phyloP scores from a whole-genome alignment of 2,113 vertebrate species.

The Laticauda laticaudata region DNA sequence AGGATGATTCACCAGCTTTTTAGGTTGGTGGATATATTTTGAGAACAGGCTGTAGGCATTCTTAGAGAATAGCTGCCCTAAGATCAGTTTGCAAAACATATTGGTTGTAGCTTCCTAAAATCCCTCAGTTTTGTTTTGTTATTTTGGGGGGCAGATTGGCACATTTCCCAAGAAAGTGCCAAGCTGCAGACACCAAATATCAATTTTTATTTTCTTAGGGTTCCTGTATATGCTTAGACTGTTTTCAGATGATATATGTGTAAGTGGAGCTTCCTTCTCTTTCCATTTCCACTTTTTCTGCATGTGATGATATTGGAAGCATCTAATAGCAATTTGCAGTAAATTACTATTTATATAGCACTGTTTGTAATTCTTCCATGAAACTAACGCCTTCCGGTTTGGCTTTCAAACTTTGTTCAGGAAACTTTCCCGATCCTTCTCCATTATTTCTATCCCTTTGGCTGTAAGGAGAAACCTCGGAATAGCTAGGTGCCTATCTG shows the following conservation, averaged over 20 bases:
- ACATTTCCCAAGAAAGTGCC: not conserved
- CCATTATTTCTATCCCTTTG: not conserved
- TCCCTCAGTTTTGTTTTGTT: not conserved
- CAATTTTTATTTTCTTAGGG: not conserved
- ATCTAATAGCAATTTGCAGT: not conserved
- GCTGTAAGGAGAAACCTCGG: not conserved
- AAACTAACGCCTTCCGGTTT: not conserved
- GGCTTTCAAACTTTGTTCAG: not conserved
- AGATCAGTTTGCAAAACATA: not conserved
- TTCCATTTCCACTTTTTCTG: not conserved
- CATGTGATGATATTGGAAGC: not conserved
- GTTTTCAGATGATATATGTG: not conserved
- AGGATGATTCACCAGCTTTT: not conserved
- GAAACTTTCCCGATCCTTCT: not conserved
- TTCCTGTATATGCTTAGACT: not conserved
- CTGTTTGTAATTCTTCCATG: not conserved
- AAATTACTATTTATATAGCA: not conserved
- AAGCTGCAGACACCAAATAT: not conserved
- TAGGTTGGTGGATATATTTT: not conserved
- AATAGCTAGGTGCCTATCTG: not conserved
- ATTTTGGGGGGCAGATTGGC: not conserved
- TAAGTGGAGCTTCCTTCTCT: not conserved
- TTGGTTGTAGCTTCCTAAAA: not conserved
- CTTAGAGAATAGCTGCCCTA: not conserved
- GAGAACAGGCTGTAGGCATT: not conserved